phyloP scores from a whole-genome alignment of 2,888 invertebrate genomes.

The Bruchidius siliquastri region DNA sequence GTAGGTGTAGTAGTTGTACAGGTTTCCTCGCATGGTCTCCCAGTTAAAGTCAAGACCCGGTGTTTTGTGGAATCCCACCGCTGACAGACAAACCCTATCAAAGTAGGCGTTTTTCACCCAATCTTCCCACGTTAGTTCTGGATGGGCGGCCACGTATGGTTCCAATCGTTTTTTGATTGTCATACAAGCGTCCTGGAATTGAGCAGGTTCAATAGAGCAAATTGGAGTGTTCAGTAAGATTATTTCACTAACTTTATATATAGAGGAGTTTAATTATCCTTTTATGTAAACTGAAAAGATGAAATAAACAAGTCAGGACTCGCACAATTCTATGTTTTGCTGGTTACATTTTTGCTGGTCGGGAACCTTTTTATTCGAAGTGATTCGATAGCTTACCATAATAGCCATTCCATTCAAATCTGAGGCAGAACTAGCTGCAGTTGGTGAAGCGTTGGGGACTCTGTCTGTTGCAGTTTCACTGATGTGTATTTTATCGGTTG shows the following conservation, averaged over 20 bases:
- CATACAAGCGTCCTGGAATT: conserved; percentile 64
- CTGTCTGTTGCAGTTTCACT: conserved; percentile 84
- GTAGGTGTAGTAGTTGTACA: conserved; percentile 81
- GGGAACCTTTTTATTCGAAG: not conserved
- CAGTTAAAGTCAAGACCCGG: conserved; percentile 70
- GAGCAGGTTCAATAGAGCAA: not conserved
- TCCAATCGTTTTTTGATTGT: conserved; percentile 67
- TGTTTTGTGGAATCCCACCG: conserved; percentile 77
- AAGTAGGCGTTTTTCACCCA: conserved; percentile 77
- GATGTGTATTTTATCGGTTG: conserved; percentile 70
- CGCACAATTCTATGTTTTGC: too few relatives aligned
- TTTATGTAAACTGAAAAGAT: not conserved
- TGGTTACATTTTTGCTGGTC: too few relatives aligned
- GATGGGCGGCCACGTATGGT: conserved; percentile 70
- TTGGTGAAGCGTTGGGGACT: conserved; percentile 86
- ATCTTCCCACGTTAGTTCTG: conserved; percentile 76
- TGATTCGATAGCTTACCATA: conserved; percentile 46
- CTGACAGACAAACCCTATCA: conserved; percentile 72
- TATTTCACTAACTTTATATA: too few relatives aligned
- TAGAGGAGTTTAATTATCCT: too few relatives aligned
- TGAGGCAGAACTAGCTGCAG: conserved; percentile 83
- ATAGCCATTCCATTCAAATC: conserved; percentile 92
- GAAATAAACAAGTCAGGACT: too few relatives aligned
- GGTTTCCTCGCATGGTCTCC: conserved; percentile 63
- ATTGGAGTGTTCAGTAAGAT: too few relatives aligned